Conservation (phyloP, 2,888 invertebrate genomes). For the Clistopyga incitator region DNA sequence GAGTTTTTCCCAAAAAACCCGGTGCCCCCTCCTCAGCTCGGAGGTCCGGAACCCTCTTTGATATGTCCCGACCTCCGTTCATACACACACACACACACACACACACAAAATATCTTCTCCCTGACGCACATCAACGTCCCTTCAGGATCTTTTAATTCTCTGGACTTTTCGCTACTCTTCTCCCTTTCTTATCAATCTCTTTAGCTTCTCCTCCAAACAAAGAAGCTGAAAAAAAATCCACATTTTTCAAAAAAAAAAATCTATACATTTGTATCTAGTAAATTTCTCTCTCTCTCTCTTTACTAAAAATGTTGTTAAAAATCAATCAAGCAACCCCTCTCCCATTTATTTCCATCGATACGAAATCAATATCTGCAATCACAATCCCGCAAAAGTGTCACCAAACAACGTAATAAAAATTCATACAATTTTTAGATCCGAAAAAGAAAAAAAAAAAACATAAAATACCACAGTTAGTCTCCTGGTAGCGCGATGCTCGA, state of each 20-base stretch:
- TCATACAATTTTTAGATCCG: neutral
- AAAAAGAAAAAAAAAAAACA: neutral
- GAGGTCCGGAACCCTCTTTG: slow-evolving; percentile 56
- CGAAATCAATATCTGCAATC: no score
- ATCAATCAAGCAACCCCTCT: no score
- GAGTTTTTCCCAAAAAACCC: slow-evolving; percentile 59
- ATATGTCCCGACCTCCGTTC: slow-evolving; percentile 42
- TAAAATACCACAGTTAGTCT: neutral
- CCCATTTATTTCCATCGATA: no score
- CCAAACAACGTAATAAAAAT: neutral
- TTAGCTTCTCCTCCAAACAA: slow-evolving; percentile 27
- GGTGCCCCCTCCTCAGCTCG: slow-evolving; percentile 11
- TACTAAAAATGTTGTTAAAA: no score
- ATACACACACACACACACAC: no score
- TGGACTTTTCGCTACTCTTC: neutral
- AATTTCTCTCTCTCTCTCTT: no score
- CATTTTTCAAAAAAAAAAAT: no score
- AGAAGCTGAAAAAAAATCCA: neutral
- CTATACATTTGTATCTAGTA: no score
- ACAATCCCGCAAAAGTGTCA: no score
- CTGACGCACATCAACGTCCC: slow-evolving; percentile 23
- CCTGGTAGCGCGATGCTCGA: slow-evolving; percentile 33
- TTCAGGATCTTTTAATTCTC: slow-evolving; percentile 21
- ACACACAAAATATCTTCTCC: slow-evolving; percentile 16
- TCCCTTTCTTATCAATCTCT: neutral